Evolutionary conservation across 2,113 vertebrate genomes (phyloP).

Genomic region (rat (Rattus norvegicus)): DNA sequence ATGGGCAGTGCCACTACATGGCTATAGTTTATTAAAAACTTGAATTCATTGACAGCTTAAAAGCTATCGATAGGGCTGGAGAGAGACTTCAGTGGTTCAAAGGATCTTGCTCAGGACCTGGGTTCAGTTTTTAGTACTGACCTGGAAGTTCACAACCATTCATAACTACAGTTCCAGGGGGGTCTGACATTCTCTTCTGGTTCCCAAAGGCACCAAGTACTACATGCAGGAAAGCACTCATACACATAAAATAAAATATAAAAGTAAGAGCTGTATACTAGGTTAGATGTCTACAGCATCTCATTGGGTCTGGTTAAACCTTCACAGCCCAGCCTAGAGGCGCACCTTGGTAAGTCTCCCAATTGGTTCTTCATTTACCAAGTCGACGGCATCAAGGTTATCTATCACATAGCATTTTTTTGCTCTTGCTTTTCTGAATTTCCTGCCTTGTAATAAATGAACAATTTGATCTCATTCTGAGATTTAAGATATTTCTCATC

Average conservation of each 20-base stretch:
- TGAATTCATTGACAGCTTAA: too few relatives aligned
- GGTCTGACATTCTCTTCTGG: background rate
- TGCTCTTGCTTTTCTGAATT: slow-evolving; percentile 11
- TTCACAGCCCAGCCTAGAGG: background rate
- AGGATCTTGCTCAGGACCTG: background rate
- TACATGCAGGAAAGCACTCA: too few relatives aligned
- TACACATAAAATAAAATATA: background rate
- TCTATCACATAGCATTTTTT: background rate
- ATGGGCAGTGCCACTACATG: background rate
- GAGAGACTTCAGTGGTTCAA: background rate
- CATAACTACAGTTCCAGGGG: background rate
- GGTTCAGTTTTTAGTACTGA: too few relatives aligned
- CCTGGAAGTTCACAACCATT: background rate
- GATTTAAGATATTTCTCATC: slow-evolving; percentile 29
- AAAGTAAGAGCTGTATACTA: background rate
- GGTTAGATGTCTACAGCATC: background rate
- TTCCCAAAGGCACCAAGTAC: background rate
- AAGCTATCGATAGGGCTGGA: background rate
- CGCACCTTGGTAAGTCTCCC: background rate
- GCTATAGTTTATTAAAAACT: background rate
- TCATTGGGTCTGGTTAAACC: background rate
- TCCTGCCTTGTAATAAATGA: background rate
- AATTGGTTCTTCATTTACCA: background rate
- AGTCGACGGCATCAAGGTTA: background rate
- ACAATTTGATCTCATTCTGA: background rate